These are phyloP conservation scores for Atethmia centrago DNA, from an alignment of 2,888 invertebrate species.

Conservation along the genomic window DNA sequence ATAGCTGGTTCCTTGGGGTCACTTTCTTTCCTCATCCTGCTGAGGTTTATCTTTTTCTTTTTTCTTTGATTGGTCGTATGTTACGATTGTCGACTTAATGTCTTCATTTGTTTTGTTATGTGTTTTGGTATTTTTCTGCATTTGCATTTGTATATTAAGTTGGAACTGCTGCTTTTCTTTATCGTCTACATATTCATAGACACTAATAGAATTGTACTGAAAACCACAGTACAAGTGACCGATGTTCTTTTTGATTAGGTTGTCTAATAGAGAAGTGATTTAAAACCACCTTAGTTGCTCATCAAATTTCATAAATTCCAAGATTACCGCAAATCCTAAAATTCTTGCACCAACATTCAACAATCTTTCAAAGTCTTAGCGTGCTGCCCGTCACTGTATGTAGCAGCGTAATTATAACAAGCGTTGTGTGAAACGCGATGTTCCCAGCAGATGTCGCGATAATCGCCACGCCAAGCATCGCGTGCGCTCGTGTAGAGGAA, in stretches of 20 bases:
- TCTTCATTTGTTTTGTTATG: not conserved
- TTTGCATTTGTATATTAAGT: not conserved
- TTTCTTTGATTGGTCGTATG: no score
- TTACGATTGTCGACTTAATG: not conserved
- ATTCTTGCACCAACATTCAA: constrained; percentile 19
- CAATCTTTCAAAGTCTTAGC: constrained; percentile 42
- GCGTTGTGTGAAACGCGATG: constrained; percentile 70
- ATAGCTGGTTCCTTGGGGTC: not conserved
- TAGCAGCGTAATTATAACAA: constrained; percentile 63
- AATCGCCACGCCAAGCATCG: constrained; percentile 64
- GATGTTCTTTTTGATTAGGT: not conserved
- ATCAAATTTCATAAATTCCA: not conserved
- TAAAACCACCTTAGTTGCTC: not conserved
- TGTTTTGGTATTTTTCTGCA: not conserved
- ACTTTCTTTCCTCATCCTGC: not conserved
- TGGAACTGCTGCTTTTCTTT: not conserved
- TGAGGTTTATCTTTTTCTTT: not conserved
- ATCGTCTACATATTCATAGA: not conserved
- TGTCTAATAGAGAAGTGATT: not conserved
- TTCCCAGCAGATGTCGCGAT: constrained; percentile 76
- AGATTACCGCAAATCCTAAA: constrained; percentile 3
- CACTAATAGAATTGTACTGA: no score
- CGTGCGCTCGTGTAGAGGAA: constrained; percentile 66
- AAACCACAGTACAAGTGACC: not conserved
- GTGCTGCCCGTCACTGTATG: constrained; percentile 51